phyloP scores from a whole-genome alignment of 2,888 invertebrate species.

The Mesochorus sp. region DNA sequence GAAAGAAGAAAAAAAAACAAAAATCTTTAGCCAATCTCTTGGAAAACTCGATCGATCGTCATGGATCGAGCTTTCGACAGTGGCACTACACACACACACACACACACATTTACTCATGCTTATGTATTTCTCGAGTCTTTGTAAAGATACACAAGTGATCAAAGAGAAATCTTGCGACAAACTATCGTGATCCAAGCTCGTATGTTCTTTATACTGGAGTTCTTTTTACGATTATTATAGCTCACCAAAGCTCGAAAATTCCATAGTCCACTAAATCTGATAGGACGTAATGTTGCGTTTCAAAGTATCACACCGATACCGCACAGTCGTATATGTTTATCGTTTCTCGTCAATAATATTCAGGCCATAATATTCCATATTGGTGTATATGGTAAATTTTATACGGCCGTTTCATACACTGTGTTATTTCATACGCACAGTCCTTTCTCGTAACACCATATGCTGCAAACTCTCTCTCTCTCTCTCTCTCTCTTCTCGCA shows the following conservation, averaged over 20 bases:
- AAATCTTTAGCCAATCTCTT: conserved; percentile 29
- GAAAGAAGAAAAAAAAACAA: background rate
- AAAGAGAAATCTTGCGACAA: background rate
- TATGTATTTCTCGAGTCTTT: background rate
- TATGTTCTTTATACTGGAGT: too few species aligned
- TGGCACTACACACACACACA: background rate
- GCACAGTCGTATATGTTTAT: background rate
- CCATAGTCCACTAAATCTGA: too few species aligned
- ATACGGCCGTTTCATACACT: conserved; percentile 7
- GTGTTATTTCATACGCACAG: conserved; percentile 11
- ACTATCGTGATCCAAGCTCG: background rate
- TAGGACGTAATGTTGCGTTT: too few species aligned
- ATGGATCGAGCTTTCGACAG: conserved; percentile 1
- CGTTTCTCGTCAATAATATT: background rate
- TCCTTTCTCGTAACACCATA: conserved; percentile 15
- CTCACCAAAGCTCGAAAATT: background rate
- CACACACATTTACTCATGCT: background rate
- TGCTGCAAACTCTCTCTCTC: too few species aligned
- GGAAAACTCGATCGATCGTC: conserved; percentile 12
- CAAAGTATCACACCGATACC: too few species aligned
- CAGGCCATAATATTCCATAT: background rate
- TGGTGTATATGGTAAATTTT: background rate
- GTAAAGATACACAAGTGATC: conserved; percentile 1
- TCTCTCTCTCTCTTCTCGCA: conserved; percentile 31
- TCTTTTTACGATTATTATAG: too few species aligned